A percentile compares a stretch with the other conserved stretches of the same genome.
Evolutionary conservation across 2,888 invertebrate species (phyloP).

Genomic region (Andrena chrysosceles): DNA sequence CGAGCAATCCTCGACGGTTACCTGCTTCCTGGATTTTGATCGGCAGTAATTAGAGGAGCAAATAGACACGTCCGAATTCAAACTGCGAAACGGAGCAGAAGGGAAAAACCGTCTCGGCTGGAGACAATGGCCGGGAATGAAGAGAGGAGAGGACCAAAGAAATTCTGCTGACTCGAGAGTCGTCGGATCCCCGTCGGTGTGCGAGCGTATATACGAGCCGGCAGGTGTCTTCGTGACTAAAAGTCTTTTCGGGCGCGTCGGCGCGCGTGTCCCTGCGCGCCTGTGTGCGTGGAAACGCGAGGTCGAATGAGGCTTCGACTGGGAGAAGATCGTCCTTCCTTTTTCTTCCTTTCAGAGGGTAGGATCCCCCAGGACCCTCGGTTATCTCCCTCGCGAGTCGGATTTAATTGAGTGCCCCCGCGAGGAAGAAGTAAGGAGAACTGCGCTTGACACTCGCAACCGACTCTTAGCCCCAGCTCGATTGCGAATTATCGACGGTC

Average conservation of each 20-base stretch:
- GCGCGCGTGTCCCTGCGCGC: not conserved
- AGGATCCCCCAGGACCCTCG: conserved; percentile 52
- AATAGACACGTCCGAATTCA: conserved; percentile 58
- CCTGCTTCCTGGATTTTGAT: conserved; percentile 62
- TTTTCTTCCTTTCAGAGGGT: conserved; percentile 34
- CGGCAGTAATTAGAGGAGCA: conserved; percentile 73
- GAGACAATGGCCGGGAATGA: conserved; percentile 39
- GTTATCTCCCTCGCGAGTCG: conserved; percentile 45
- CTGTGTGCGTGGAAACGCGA: conserved; percentile 9
- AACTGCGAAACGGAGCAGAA: not conserved
- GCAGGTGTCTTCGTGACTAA: conserved; percentile 14
- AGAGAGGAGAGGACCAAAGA: conserved; percentile 35
- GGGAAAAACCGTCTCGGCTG: conserved; percentile 14
- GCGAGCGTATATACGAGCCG: conserved; percentile 1
- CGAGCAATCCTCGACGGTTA: conserved; percentile 1
- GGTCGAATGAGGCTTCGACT: conserved; percentile 13
- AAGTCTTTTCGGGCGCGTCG: conserved; percentile 7
- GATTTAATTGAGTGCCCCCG: conserved; percentile 57
- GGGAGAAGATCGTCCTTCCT: conserved; percentile 1
- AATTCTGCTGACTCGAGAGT: conserved; percentile 64
- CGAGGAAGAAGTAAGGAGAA: conserved; percentile 28
- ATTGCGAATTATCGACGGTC: conserved; percentile 18
- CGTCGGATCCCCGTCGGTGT: conserved; percentile 38
- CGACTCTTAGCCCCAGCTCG: not conserved
- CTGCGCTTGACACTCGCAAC: conserved; percentile 32